Evolutionary conservation across 2,113 vertebrate genomes (phyloP).

Genomic region (Cygnus buccinator): DNA sequence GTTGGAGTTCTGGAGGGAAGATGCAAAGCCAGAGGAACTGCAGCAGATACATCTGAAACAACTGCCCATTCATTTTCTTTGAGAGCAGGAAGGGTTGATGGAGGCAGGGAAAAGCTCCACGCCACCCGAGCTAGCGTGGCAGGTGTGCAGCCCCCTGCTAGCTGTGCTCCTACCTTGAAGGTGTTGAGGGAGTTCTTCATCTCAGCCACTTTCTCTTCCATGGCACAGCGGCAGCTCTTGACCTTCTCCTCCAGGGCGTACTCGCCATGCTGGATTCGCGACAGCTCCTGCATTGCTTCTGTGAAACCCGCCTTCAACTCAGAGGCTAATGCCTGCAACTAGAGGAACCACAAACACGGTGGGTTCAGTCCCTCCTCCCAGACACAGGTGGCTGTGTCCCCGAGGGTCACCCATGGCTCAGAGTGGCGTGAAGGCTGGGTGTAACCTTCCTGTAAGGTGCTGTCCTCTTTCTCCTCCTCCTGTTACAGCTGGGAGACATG

Average conservation of each 20-base stretch:
- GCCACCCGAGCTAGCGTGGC: accelerated
- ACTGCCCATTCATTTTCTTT: neutral
- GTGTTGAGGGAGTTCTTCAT: constrained; percentile 94
- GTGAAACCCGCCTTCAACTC: constrained; percentile 92
- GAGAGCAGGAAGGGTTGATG: neutral
- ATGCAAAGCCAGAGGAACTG: neutral
- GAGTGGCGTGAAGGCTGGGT: neutral
- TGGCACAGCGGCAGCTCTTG: constrained; percentile 86
- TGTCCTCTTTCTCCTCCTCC: constrained; percentile 17
- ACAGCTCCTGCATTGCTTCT: constrained; percentile 86
- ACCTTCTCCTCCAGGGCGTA: constrained; percentile 89
- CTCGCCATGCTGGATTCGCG: constrained; percentile 87
- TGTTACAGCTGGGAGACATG: neutral
- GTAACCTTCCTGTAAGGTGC: neutral
- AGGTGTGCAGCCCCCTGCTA: neutral
- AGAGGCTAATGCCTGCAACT: constrained; percentile 91
- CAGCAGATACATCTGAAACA: neutral
- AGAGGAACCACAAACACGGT: constrained; percentile 1
- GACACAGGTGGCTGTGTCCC: neutral
- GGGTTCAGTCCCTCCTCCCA: neutral
- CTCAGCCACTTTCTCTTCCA: constrained; percentile 91
- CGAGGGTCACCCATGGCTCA: neutral
- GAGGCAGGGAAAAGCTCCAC: neutral
- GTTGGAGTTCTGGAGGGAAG: neutral
- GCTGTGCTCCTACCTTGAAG: constrained; percentile 83